These are phyloP conservation scores for Noctua comes DNA, from an alignment of 2,888 invertebrate species.

Conservation along the genomic window DNA sequence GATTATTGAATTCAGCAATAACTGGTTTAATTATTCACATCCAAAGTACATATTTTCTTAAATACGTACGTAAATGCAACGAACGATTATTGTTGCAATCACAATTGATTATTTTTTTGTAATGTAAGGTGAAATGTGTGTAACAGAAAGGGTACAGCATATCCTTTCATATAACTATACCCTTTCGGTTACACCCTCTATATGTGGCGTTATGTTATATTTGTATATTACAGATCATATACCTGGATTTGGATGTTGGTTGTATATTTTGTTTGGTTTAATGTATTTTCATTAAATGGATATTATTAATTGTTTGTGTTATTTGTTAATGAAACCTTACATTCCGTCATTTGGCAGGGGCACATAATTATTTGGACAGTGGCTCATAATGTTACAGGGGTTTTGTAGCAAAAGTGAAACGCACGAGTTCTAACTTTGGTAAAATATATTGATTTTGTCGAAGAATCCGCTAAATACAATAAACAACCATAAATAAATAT, in stretches of 20 bases:
- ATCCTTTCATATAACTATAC: too few relatives aligned
- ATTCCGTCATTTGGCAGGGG: background rate
- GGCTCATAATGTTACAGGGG: background rate
- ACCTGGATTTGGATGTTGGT: slow-evolving; percentile 46
- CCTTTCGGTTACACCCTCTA: background rate
- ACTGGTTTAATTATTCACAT: background rate
- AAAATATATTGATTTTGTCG: too few relatives aligned
- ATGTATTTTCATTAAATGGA: slow-evolving; percentile 57
- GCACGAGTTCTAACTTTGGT: background rate
- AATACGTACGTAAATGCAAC: slow-evolving; percentile 17
- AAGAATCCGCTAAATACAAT: too few relatives aligned
- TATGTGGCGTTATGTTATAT: slow-evolving; percentile 27
- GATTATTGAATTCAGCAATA: background rate
- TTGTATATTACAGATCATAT: slow-evolving; percentile 50
- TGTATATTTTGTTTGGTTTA: slow-evolving; percentile 56
- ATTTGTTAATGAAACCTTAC: background rate
- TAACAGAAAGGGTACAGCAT: too few relatives aligned
- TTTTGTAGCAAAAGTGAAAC: background rate
- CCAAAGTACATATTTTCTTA: slow-evolving; percentile 8
- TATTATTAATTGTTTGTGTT: slow-evolving; percentile 35
- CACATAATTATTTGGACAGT: background rate
- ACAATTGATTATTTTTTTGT: slow-evolving; percentile 21
- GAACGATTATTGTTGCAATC: slow-evolving; percentile 27
- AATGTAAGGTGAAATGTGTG: slow-evolving; percentile 26
- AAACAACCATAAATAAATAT: too few relatives aligned